phyloP scores from a whole-genome alignment of 2,888 invertebrate species.

The Archaeoteleia sp. region DNA sequence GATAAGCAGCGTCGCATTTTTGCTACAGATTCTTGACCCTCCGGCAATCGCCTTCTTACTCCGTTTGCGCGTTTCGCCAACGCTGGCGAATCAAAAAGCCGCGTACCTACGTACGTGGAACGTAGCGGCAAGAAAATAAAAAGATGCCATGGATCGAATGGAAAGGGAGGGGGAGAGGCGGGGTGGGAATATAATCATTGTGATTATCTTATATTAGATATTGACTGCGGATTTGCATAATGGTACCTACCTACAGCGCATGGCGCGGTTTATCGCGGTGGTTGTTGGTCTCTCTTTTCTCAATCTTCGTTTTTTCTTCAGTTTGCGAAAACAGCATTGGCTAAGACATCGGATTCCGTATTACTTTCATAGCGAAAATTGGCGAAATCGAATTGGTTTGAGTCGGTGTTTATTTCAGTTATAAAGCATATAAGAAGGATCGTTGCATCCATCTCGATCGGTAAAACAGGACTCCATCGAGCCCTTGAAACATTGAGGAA shows the following conservation, averaged over 20 bases:
- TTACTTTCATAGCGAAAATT: no score
- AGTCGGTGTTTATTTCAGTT: no score
- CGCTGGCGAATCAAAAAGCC: conserved; percentile 47
- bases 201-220: conserved; percentile 75
- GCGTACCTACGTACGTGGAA: conserved; percentile 14
- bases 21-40: conserved; percentile 58
- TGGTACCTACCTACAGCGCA: conserved; percentile 67
- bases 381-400: no score
- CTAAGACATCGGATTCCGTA: no score
- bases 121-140: conserved; percentile 25
- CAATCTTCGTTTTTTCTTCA: no score
- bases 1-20: conserved; percentile 72
- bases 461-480: no score
- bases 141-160: conserved; percentile 23
- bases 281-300: no score
- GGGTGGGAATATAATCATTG: conserved; percentile 71
- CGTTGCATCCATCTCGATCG: no score
- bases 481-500: no score
- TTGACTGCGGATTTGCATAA: conserved; percentile 74
- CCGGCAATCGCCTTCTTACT: conserved; percentile 51
- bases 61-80: no score
- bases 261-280: conserved; percentile 55
- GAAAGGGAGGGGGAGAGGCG: conserved; percentile 54
- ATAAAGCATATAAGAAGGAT: no score
- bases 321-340: no score